Evolutionary conservation across 2,797 vertebrate species (phyloP), one percentile per base, ranked within the genome.

Genomic region (Sebastes dallii): DNA sequence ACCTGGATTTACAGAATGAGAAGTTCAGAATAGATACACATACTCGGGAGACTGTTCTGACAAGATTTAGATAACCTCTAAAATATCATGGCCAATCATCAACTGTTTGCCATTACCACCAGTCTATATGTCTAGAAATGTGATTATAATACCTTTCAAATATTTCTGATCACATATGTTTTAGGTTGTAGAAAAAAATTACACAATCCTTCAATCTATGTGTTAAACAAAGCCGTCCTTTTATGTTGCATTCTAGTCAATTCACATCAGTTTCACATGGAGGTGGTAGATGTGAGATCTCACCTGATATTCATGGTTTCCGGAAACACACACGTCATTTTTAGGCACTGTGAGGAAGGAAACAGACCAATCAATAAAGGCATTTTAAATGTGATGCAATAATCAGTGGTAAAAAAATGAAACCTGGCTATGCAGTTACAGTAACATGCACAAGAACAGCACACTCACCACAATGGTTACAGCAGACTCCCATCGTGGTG

Each of bases 401-500:
- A 36, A 9, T 30, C 25, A 14, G 52, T 20, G 34, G n/a, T 11
- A 12, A 50, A 71, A 56, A 52, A 42, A 39, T 70, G 1, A 50
- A 66, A 36, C 4, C 1, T 20, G 34, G 32, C 4, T 22, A 14
- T 13, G 50, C 58, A 74, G 3, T 25, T 22, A 59, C 55, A 71
- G 16, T 20, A 16, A 54, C 32, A 27, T 29, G 58, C 18, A 70
- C 30, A 73, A 10, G 59, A 22, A 62, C 8, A 5, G n/a, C 30
- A 22, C 3, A 85, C 96, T 94, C 81, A 97, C 96, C 2, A 39
- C 96, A 97, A 14, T 0, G 1, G 4, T 73, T 73, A 82, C 96
- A 97, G 81, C 96, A 97, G 32, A 5, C 22, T 4, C 86, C 93
- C 12, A 75, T 62, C 2, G 52, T 60, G 2, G 4, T 27, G 1